A percentile compares a stretch with the other conserved stretches of the same genome.
Conservation (phyloP, 2,113 vertebrate genomes). For the Colaptes auratus region DNA sequence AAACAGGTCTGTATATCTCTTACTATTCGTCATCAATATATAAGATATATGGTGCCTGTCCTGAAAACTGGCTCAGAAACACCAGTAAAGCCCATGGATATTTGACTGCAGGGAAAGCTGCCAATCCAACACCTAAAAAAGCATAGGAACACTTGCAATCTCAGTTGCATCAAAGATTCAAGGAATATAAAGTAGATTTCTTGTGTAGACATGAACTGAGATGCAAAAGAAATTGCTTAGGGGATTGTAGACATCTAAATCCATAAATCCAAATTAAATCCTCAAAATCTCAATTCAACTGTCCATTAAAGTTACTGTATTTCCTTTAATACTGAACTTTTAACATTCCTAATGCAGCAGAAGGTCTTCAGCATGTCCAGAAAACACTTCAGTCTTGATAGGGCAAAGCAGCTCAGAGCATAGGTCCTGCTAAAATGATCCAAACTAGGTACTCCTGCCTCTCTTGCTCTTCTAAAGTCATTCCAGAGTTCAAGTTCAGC, state of each 20-base stretch:
- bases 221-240: not conserved
- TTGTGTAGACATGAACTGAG: not conserved
- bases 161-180: not conserved
- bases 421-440: not conserved
- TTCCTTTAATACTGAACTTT: not conserved
- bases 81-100: not conserved
- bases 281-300: not conserved
- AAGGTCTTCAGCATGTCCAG: not conserved
- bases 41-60: not conserved
- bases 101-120: not conserved
- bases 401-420: not conserved
- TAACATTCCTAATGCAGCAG: not conserved
- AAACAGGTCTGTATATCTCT: not conserved
- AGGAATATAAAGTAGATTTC: not conserved
- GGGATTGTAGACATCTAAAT: not conserved
- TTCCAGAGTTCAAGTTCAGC: not conserved
- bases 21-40: not conserved
- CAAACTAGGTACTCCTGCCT: not conserved
- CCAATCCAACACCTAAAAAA: not conserved
- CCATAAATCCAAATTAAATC: not conserved
- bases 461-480: not conserved
- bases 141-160: not conserved
- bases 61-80: not conserved
- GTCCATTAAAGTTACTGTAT: not conserved
- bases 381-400: not conserved